Percentiles rank a stretch among this genome's conserved stretches.
phyloP scores from a whole-genome alignment of 2,797 vertebrate species.

The Chaetodon trifasciatus region DNA sequence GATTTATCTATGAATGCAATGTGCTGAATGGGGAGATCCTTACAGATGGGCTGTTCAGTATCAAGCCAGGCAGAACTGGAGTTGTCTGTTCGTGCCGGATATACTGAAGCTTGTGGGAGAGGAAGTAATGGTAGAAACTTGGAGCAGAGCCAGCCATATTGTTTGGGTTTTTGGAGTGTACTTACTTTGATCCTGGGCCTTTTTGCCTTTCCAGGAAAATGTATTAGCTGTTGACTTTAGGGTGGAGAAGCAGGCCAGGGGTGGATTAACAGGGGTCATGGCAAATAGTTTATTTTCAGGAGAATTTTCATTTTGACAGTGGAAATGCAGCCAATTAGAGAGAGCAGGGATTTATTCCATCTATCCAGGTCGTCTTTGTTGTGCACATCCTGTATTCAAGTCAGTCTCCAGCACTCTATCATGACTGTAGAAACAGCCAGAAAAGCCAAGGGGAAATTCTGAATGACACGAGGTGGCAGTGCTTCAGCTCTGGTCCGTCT shows the following conservation, averaged over 20 bases:
- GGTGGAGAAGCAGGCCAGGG: no score
- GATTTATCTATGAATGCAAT: background rate
- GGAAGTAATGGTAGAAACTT: no score
- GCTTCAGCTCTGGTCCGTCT: conserved; percentile 28
- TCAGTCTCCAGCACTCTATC: background rate
- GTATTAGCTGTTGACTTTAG: background rate
- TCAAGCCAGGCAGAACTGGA: background rate
- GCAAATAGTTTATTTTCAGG: no score
- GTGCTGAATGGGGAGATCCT: background rate
- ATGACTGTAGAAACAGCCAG: conserved; percentile 8
- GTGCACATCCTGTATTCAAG: background rate
- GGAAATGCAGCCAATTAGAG: no score
- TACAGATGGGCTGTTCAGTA: background rate
- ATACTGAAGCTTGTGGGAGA: background rate
- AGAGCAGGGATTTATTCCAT: no score
- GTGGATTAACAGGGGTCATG: no score
- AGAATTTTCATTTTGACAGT: no score
- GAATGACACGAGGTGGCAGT: conserved; percentile 23
- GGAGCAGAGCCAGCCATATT: no score
- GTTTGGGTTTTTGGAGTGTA: no score
- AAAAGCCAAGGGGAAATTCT: conserved; percentile 25
- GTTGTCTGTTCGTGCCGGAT: background rate
- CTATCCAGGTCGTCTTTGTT: no score
- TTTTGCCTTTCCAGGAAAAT: background rate
- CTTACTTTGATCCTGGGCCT: background rate